Evolutionary conservation across 2,113 vertebrate species (phyloP).

Genomic region (Mohoua ochrocephala): DNA sequence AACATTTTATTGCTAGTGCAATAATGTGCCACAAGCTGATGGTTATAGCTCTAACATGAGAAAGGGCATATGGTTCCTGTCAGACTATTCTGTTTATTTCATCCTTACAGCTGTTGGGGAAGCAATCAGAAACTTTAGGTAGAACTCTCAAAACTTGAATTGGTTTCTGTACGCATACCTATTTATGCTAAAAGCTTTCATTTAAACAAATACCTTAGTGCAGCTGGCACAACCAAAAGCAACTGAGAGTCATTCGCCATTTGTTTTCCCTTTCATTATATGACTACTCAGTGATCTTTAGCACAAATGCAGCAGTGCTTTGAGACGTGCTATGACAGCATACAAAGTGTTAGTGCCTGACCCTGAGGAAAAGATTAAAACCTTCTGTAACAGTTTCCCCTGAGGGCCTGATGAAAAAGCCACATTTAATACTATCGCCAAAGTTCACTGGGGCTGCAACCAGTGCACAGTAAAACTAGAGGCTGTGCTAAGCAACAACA

Average conservation of each 20-base stretch:
- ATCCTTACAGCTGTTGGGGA: not conserved
- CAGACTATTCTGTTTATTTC: not conserved
- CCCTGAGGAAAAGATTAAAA: not conserved
- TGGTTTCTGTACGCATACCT: not conserved
- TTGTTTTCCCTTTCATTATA: slow-evolving; percentile 6
- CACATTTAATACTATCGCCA: not conserved
- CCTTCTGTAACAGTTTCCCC: not conserved
- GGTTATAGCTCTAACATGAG: not conserved
- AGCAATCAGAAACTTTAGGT: slow-evolving; percentile 15
- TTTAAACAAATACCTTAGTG: slow-evolving; percentile 27
- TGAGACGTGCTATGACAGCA: not conserved
- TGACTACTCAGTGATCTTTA: not conserved
- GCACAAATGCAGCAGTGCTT: not conserved
- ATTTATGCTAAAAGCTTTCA: slow-evolving; percentile 27
- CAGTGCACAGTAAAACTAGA: not conserved
- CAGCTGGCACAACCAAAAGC: not conserved
- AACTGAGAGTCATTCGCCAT: not conserved
- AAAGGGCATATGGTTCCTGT: slow-evolving; percentile 19
- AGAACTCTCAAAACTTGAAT: slow-evolving; percentile 16
- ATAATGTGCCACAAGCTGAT: not conserved
- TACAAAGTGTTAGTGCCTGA: not conserved
- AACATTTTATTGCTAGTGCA: not conserved
- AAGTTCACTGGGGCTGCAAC: not conserved
- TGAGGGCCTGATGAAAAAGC: not conserved
- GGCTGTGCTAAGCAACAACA: not conserved